Base-by-base conservation (phyloP, 2,113 vertebrate genomes). In the Corydoras sp. region DNA sequence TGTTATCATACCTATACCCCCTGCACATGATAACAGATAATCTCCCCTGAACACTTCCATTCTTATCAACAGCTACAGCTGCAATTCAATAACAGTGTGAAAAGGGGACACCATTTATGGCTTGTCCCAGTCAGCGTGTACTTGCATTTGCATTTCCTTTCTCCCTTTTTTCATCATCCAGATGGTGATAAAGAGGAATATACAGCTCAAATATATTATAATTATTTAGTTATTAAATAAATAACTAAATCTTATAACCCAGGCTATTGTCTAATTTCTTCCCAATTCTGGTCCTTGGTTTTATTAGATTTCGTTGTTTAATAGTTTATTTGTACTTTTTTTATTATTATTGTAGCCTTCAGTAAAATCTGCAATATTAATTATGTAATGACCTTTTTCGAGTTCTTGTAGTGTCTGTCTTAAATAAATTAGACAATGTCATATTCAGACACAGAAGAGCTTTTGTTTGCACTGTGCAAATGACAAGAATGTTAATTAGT, bases 51-150 rank as follows among this genome's bases (percentile, higher is more conserved):
- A 85, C 60, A 75, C 74, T 82, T 65, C 67, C 48, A 60, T 83
- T 87, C 86, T 88, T 87, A 89, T 88, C 86, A 83, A 74, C 81
- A 81, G 82, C 80, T 83, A 83, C 87, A 91, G 90, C 88, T 90
- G 88, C 86, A 87, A 84, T 86, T 87, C 84, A 88, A 86, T 88
- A 84, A 83, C 77, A 68, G 60, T 80, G 61, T 86, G 80, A 83
- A 43, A 81, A 80, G 61, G 74, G 74, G 71, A 68, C 68, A 69
- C 77, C 79, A 83, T 85, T 83, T 84, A 85, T 81, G 81, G 80
- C 60, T n/a, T 6, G 48, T 59, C 2, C 50, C 50, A 60, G 14
- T 18, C 15, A 56, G 31, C 54, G 61, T 24, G 74, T 62, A 62
- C 7, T 24, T 15, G 15, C 49, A 69, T 24, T 35, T 1, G 64